Conservation (phyloP, 1,140 invertebrate genomes). For the Drosophila kepulauana region DNA sequence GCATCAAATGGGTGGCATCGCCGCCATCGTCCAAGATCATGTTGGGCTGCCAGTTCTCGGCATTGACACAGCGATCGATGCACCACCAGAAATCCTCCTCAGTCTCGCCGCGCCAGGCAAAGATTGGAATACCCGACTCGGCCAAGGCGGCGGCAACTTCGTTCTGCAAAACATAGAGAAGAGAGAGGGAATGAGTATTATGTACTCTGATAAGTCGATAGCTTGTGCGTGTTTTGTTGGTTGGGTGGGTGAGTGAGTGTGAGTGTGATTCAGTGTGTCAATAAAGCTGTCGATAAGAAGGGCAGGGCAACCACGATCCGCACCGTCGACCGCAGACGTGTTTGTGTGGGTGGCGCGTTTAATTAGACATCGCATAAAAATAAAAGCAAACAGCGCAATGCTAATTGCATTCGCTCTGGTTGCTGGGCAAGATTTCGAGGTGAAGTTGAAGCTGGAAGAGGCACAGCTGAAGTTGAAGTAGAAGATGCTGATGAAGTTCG, state of each 20-base stretch:
- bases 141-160: conserved; percentile 98
- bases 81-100: conserved; percentile 99
- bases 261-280: conserved; percentile 48
- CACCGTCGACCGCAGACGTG: conserved; percentile 12
- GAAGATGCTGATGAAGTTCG: no score
- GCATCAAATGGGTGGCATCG: conserved; percentile 98
- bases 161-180: conserved; percentile 88
- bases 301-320: conserved; percentile 9
- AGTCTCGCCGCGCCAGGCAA: conserved; percentile 97
- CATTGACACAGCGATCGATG: conserved; percentile 96
- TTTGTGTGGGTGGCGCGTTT: conserved; percentile 25
- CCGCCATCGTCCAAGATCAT: conserved; percentile 99
- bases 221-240: neutral
- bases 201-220: conserved; percentile 47
- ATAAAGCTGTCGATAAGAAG: conserved; percentile 43
- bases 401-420: conserved; percentile 38
- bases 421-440: neutral
- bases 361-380: conserved; percentile 49
- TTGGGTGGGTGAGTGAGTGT: neutral
- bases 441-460: no score
- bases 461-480: neutral
- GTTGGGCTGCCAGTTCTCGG: conserved; percentile 98
- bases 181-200: neutral
- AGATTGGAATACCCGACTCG: conserved; percentile 94
- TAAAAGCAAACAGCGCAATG: conserved; percentile 18